Evolutionary conservation across 35 echinoderm and acorn worm genomes (phyloP), one percentile per base, ranked within the genome.

Genomic region (Heliocidaris tuberculata): DNA sequence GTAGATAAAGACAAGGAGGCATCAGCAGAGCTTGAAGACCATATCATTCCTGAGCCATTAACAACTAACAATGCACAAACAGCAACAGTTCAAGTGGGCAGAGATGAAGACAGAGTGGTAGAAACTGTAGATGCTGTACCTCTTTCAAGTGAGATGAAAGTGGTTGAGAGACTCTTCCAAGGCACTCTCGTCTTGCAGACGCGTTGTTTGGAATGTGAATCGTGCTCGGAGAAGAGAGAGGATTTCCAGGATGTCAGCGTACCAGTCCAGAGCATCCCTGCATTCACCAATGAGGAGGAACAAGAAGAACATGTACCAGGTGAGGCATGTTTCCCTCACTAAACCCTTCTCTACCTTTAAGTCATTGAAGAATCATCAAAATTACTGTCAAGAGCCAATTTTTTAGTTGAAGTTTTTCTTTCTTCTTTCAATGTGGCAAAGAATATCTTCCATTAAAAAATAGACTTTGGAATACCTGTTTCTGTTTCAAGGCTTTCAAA

Each of bases 211-310:
- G 98, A 99, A 59, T 99, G 98, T 86, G 98, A 99, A 85, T 94
- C 94, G 16, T 96, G 94, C 48, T 96, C 96, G 31, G 98, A 99
- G 92, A 95, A 96, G 17, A 94, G 96, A 52, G 98, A 99, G 35
- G 98, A 97, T 13, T 99, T 99, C 85, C 98, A 99, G 49, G 98
- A 99, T 21, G 94, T 99, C 86, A 97, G 98, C 31, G 95, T 99
- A 6, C 97, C 98, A 7, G 97, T 99, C 11, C 97, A 96, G 31
- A 93, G 95, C 70, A 71, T 94, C 30, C 92, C 93, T 31, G 92
- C 94, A 60, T 24, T 19, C 70, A 94, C 17, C 49, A 94, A 13
- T 52, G 89, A 86, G 31, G 52, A 89, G 3, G 98, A 95, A 16
- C 93, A 95, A 32, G 97, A 94, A 47, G 90, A 90, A 16, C 88